Conservation (phyloP, 2,888 invertebrate genomes). For the Calameuta pallipes region DNA sequence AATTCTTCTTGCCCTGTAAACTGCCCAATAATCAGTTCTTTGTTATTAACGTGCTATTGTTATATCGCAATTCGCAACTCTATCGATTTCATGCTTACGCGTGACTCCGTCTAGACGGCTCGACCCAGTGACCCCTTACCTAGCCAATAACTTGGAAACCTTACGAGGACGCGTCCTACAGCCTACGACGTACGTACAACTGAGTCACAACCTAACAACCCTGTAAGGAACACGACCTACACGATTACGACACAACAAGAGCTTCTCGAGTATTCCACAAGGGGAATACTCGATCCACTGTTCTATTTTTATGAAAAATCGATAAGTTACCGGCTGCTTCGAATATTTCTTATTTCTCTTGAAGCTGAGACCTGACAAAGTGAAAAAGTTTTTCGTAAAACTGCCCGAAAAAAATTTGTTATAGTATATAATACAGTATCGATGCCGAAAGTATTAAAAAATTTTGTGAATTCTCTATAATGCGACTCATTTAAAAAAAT, state of each 20-base stretch:
- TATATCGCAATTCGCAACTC: neutral
- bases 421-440: too few relatives aligned
- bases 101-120: neutral
- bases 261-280: neutral
- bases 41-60: neutral
- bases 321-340: neutral
- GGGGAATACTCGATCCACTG: neutral
- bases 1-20: neutral
- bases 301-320: neutral
- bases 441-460: too few relatives aligned
- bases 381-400: too few relatives aligned
- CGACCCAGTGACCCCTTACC: constrained; percentile 12
- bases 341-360: neutral
- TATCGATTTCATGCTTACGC: neutral
- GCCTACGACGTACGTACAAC: neutral
- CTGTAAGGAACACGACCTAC: neutral
- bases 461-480: too few relatives aligned
- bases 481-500: too few relatives aligned
- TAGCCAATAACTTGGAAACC: constrained; percentile 54
- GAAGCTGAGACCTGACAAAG: neutral
- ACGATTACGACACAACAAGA: neutral
- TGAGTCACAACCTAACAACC: neutral
- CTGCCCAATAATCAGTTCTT: neutral
- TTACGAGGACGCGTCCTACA: constrained; percentile 31
- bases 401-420: too few relatives aligned